phyloP scores from a whole-genome alignment of 2,888 invertebrate genomes.

The Epinotia nisella region DNA sequence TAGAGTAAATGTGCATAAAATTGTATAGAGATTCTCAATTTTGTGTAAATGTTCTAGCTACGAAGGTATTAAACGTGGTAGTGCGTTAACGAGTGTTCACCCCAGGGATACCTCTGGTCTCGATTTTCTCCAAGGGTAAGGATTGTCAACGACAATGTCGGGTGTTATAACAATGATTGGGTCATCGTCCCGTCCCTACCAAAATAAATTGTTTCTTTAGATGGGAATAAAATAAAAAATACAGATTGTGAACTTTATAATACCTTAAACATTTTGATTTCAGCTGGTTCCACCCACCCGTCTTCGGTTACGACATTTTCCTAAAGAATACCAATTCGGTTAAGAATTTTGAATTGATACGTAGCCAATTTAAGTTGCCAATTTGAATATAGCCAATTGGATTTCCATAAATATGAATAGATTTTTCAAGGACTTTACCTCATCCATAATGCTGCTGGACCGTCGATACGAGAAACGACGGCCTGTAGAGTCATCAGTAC shows the following conservation, averaged over 20 bases:
- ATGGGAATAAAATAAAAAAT: neutral
- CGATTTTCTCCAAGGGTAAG: constrained; percentile 60
- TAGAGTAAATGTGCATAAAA: constrained; percentile 27
- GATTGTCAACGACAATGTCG: constrained; percentile 45
- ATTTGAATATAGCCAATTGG: constrained; percentile 5
- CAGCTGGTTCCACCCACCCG: constrained; percentile 36
- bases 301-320: constrained; percentile 47
- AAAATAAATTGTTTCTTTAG: constrained; percentile 39
- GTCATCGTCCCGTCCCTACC: constrained; percentile 59
- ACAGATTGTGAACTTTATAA: constrained; percentile 20
- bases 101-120: constrained; percentile 38
- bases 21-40: constrained; percentile 7
- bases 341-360: constrained; percentile 32
- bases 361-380: constrained; percentile 18
- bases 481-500: constrained; percentile 18
- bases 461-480: constrained; percentile 36
- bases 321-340: constrained; percentile 33
- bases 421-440: constrained; percentile 25
- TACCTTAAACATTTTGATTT: constrained; percentile 42
- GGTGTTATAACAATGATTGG: constrained; percentile 52
- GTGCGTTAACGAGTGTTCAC: constrained; percentile 35
- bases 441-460: constrained; percentile 31
- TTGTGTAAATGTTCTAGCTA: constrained; percentile 8
- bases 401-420: neutral
- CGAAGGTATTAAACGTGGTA: constrained; percentile 14